Conservation (phyloP, 2,797 vertebrate species). For the Cottoperca gobio region DNA sequence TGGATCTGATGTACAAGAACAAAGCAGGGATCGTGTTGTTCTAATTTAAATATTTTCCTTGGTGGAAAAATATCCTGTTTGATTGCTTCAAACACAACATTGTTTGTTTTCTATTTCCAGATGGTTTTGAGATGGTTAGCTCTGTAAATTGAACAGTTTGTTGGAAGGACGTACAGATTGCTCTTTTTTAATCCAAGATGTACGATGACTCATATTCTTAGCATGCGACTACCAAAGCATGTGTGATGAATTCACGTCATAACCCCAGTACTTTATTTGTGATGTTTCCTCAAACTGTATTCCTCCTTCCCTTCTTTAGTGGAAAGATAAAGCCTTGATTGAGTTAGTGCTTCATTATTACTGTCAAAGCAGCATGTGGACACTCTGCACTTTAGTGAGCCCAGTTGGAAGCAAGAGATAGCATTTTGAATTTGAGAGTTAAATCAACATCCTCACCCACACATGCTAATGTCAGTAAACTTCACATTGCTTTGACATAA, state of each 20-base stretch:
- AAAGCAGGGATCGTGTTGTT: slow-evolving; percentile 2
- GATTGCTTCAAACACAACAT: background rate
- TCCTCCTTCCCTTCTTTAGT: background rate
- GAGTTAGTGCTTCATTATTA: slow-evolving; percentile 26
- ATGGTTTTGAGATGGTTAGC: slow-evolving; percentile 3
- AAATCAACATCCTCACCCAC: slow-evolving; percentile 1
- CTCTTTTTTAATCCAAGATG: background rate
- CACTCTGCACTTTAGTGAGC: slow-evolving; percentile 10
- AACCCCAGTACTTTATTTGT: slow-evolving; percentile 16
- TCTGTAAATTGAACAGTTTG: slow-evolving; percentile 7
- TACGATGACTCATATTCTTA: slow-evolving; percentile 1
- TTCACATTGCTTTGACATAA: background rate
- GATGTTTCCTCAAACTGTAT: slow-evolving; percentile 1
- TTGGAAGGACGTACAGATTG: background rate
- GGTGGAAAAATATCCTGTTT: background rate
- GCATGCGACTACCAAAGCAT: slow-evolving; percentile 16
- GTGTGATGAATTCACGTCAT: slow-evolving; percentile 23
- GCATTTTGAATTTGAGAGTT: background rate
- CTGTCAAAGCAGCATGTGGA: slow-evolving; percentile 15
- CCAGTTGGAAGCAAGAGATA: slow-evolving; percentile 16
- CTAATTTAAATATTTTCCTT: background rate
- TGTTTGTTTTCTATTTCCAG: slow-evolving; percentile 3
- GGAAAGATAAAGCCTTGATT: slow-evolving; percentile 34
- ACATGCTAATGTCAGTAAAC: background rate
- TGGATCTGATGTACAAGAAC: background rate